These are phyloP conservation scores for Hirtodrosophila cameraria DNA, from an alignment of 2,888 invertebrate genomes.

Conservation along the genomic window DNA sequence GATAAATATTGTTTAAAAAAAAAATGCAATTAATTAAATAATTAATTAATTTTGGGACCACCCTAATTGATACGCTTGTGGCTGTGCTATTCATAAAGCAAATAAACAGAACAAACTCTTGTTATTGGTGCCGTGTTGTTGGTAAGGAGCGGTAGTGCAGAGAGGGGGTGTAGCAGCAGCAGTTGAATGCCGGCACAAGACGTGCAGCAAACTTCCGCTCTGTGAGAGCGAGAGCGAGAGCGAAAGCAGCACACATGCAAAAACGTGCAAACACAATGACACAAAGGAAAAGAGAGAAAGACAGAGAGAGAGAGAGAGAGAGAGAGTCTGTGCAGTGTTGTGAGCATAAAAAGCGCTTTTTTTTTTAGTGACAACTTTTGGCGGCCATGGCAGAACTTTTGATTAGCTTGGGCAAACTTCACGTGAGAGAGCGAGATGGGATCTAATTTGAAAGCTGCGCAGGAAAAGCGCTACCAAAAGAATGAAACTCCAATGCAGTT, in stretches of 20 bases:
- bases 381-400: conserved; percentile 46
- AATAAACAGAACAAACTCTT: conserved; percentile 37
- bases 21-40: neutral
- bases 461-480: conserved; percentile 54
- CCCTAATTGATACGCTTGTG: conserved; percentile 20
- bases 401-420: conserved; percentile 37
- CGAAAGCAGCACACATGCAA: conserved; percentile 47
- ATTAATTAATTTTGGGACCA: conserved; percentile 18
- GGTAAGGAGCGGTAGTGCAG: neutral
- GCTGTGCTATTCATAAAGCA: conserved; percentile 33
- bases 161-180: conserved; percentile 37
- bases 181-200: conserved; percentile 46
- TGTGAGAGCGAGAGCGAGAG: conserved; percentile 1
- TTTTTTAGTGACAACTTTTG: conserved; percentile 48
- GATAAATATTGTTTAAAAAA: neutral
- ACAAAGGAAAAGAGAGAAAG: too few relatives aligned
- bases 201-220: conserved; percentile 64
- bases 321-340: conserved; percentile 38
- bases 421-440: conserved; percentile 53
- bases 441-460: conserved; percentile 62
- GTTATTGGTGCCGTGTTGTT: conserved; percentile 30
- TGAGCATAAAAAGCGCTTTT: conserved; percentile 61
- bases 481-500: conserved; percentile 69
- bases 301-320: too few relatives aligned
- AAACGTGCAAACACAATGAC: neutral